These are phyloP conservation scores for Camponotus vicinus DNA, from an alignment of 1,140 invertebrate species.

Conservation along the genomic window DNA sequence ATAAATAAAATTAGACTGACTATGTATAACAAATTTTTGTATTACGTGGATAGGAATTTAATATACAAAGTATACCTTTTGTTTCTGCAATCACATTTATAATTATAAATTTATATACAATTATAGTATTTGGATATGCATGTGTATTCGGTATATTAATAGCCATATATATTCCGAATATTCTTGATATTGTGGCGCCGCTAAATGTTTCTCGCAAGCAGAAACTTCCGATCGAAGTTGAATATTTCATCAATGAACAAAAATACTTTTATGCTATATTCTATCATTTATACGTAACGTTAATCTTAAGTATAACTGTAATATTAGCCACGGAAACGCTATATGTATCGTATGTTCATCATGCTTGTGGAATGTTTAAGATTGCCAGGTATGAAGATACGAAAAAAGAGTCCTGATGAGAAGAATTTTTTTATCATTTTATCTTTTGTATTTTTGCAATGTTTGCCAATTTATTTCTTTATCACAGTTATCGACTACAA, in stretches of 20 bases:
- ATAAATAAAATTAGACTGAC: neutral
- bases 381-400: neutral
- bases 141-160: neutral
- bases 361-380: constrained; percentile 33
- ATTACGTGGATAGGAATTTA: neutral
- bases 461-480: neutral
- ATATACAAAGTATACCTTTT: neutral
- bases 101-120: neutral
- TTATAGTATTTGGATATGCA: neutral
- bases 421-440: neutral
- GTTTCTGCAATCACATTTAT: neutral
- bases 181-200: neutral
- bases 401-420: neutral
- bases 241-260: constrained; percentile 65
- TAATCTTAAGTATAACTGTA: constrained; percentile 40
- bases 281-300: constrained; percentile 42
- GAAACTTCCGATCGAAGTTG: neutral
- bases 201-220: neutral
- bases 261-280: constrained; percentile 61
- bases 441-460: neutral
- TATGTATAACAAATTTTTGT: neutral
- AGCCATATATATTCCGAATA: neutral
- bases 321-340: constrained; percentile 52
- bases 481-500: constrained; percentile 3
- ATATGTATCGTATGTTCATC: neutral